Evolutionary conservation across 2,113 vertebrate genomes (phyloP).

Genomic region (cat (Felis catus)): F.catus_Fca126_mat1.0 CM031427.1:32062501-32063000

Average conservation of each 20-base stretch:
- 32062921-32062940: background rate
- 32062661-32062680: background rate
- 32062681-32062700: background rate
- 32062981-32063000: background rate
- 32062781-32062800: background rate
- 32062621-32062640: background rate
- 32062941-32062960: background rate
- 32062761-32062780: background rate
- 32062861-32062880: background rate
- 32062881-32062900: background rate
- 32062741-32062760: background rate
- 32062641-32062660: background rate
- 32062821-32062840: background rate
- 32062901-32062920: background rate
- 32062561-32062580: background rate
- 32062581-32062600: background rate
- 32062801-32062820: background rate
- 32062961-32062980: background rate
- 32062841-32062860: background rate
- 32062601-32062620: background rate
- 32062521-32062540: background rate
- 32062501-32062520: background rate
- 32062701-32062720: background rate
- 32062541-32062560: background rate
- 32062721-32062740: background rate